Evolutionary conservation across 2,888 invertebrate species (phyloP), one percentile per base, ranked within the genome.

Genomic region (Drosophila greeni): DNA sequence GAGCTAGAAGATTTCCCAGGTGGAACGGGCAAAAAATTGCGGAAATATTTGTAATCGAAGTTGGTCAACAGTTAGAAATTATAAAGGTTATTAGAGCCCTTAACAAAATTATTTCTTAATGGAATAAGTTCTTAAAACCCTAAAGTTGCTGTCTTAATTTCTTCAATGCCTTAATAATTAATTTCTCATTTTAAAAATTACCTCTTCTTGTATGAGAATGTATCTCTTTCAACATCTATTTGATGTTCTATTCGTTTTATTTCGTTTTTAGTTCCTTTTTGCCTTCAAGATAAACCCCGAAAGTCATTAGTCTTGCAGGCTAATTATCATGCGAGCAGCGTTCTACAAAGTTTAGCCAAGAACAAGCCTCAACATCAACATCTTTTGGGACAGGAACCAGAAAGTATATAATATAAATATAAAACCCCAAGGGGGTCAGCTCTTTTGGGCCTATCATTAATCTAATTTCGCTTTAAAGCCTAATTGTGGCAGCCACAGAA

Each of bases 381-480:
- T 39, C 48, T 29, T 55, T 62, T 43, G 54, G 61, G 29, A 47
- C 49, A 56, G 62, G 65, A 67, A 62, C 60, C 61, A 64, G 62
- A 66, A 64, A 26, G 9, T 26, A 66, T 36, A 40, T 20, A 29
- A 20, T n/a, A n/a, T n/a, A n/a, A 14, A 20, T 31, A 47, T 47
- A 31, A 31, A 53, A 34, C 37, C 34, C 33, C 18, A 14, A 29
- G 29, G 45, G 45, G 45, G 18, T 29, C 29, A 14, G 20, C 20
- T n/a, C 14, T 47, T 47, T 47, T 18, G 49, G 52, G 67, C 52
- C 77, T 77, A 81, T 82, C 81, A 81, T 81, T 82, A 81, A 81
- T 81, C 78, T 81, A 82, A 80, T 80, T 81, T 75, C 72, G 64
- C 77, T 64, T 71, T 72, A 74, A 66, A 68, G 73, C 58, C 48